A percentile compares a stretch with the other conserved stretches of the same genome.
Evolutionary conservation across 2,797 vertebrate genomes (phyloP).

Genomic region (Pantherophis vulpinus): DNA sequence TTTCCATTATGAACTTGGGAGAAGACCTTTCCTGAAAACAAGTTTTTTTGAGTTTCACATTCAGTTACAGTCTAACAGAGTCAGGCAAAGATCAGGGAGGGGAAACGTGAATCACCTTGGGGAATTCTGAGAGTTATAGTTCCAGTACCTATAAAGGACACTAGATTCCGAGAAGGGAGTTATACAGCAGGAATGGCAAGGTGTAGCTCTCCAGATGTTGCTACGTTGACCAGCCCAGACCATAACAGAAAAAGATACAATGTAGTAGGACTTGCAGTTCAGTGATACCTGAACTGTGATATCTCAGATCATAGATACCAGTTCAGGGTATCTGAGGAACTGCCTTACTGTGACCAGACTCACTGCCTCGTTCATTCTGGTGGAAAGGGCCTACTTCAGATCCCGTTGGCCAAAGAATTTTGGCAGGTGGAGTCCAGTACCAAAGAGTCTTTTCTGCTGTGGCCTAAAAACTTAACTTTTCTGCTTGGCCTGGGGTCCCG

Average conservation of each 20-base stretch:
- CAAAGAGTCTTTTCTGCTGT: background rate
- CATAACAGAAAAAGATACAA: background rate
- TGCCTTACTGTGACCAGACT: background rate
- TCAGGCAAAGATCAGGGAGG: background rate
- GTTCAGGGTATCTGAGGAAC: background rate
- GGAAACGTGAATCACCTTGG: background rate
- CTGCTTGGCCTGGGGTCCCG: background rate
- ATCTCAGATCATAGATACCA: background rate
- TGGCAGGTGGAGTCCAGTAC: background rate
- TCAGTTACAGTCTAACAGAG: background rate
- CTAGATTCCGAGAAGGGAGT: background rate
- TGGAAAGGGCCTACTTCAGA: background rate
- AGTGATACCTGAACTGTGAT: background rate
- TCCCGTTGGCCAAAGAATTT: background rate
- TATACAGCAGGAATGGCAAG: background rate
- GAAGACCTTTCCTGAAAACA: background rate
- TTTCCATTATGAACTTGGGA: background rate
- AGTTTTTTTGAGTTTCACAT: background rate
- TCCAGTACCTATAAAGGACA: background rate
- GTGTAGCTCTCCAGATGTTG: background rate
- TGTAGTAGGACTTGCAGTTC: background rate
- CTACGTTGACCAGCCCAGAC: background rate
- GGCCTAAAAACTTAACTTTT: background rate
- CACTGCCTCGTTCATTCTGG: background rate
- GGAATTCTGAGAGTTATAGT: background rate